Percentiles rank a stretch among this genome's conserved stretches.
Conservation (phyloP, 2,888 invertebrate species). For the Polymixis flavicincta region DNA sequence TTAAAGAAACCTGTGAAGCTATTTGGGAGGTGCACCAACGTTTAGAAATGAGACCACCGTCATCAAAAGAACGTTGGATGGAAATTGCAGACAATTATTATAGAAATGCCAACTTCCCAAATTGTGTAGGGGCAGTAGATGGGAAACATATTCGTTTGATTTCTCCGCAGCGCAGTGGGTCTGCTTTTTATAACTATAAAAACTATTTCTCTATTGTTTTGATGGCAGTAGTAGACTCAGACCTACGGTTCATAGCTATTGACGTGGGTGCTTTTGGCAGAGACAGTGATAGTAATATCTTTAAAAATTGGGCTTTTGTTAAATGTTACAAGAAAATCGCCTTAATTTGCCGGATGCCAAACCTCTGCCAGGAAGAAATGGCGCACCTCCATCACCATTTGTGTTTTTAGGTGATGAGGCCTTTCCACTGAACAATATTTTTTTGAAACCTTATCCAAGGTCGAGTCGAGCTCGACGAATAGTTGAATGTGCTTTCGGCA, state of each 20-base stretch:
- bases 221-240: conserved; percentile 12
- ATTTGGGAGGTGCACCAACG: conserved; percentile 9
- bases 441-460: conserved; percentile 16
- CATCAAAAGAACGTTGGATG: conserved; percentile 19
- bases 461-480: conserved; percentile 2
- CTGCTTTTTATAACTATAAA: conserved; percentile 16
- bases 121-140: conserved; percentile 1
- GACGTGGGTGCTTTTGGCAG: conserved; percentile 8
- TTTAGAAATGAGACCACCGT: conserved; percentile 10
- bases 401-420: conserved; percentile 6
- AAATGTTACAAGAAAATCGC: conserved; percentile 1
- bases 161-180: neutral
- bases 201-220: conserved; percentile 8
- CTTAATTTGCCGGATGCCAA: conserved; percentile 3
- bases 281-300: conserved; percentile 13
- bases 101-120: neutral
- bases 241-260: neutral
- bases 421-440: conserved; percentile 10
- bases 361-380: conserved; percentile 9
- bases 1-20: conserved; percentile 15
- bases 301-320: conserved; percentile 3
- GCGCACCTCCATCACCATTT: neutral
- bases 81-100: neutral
- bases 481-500: conserved; percentile 16
- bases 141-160: conserved; percentile 16